Conservation (phyloP, 2,113 vertebrate genomes). For the Pundamilia nyererei region DNA sequence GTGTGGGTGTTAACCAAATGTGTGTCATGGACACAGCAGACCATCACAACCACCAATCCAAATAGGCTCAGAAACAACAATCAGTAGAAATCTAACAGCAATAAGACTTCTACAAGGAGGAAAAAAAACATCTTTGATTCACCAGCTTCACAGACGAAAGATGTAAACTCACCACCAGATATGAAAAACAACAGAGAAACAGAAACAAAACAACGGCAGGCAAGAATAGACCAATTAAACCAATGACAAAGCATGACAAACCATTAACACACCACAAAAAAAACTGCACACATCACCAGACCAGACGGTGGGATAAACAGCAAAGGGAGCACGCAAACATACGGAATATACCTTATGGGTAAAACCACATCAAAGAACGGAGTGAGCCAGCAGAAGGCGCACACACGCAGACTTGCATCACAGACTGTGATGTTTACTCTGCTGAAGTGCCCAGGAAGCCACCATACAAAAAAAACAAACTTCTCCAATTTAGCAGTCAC, state of each 20-base stretch:
- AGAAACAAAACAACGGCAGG: neutral
- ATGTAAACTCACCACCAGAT: neutral
- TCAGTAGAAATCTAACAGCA: neutral
- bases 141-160: neutral
- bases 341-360: conserved; percentile 30
- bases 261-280: neutral
- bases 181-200: neutral
- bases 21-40: conserved; percentile 46
- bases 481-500: neutral
- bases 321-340: conserved; percentile 5
- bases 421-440: conserved; percentile 16
- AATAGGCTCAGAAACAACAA: conserved; percentile 12
- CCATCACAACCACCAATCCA: conserved; percentile 32
- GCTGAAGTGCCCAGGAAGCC: conserved; percentile 32
- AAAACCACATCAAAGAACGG: conserved; percentile 28
- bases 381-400: conserved; percentile 9
- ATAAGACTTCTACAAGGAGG: neutral
- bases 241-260: conserved; percentile 38
- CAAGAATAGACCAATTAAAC: conserved; percentile 2
- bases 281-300: conserved; percentile 13
- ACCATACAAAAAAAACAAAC: conserved; percentile 31
- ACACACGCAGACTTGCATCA: conserved; percentile 7
- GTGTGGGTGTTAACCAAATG: conserved; percentile 62
- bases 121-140: conserved; percentile 1
- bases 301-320: conserved; percentile 31